phyloP scores from a whole-genome alignment of 2,113 vertebrate species.

The Nicator chloris region DNA sequence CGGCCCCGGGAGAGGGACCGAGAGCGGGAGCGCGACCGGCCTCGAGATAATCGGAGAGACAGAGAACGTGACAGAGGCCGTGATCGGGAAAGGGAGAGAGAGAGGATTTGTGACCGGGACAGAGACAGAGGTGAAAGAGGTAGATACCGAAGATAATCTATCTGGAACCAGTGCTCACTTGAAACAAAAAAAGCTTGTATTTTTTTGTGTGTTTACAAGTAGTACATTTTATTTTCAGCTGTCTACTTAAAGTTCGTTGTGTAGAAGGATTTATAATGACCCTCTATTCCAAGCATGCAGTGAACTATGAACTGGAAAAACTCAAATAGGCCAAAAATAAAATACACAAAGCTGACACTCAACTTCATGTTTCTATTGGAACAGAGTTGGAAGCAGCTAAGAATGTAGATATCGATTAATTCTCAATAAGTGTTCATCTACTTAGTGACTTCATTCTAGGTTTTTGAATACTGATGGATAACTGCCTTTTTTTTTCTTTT shows the following conservation, averaged over 20 bases:
- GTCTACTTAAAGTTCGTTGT: conserved; percentile 78
- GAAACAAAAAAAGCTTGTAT: conserved; percentile 73
- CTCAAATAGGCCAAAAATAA: conserved; percentile 68
- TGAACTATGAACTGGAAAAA: conserved; percentile 79
- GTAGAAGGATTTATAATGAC: conserved; percentile 78
- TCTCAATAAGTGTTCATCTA: conserved; percentile 70
- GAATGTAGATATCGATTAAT: conserved; percentile 72
- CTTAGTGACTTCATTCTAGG: conserved; percentile 66
- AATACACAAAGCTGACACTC: conserved; percentile 56
- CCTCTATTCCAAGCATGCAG: conserved; percentile 80
- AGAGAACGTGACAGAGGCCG: conserved; percentile 86
- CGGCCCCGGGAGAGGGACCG: conserved; percentile 89
- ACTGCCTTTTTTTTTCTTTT: conserved; percentile 68
- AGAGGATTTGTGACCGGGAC: conserved; percentile 81
- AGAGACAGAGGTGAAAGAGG: conserved; percentile 89
- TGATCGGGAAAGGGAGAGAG: conserved; percentile 84
- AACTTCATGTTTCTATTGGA: conserved; percentile 60
- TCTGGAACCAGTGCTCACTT: conserved; percentile 59
- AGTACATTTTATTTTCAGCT: conserved; percentile 80
- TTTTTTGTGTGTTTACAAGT: conserved; percentile 82
- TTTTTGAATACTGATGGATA: conserved; percentile 67
- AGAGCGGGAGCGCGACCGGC: conserved; percentile 88
- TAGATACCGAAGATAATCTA: conserved; percentile 88
- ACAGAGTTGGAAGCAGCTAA: conserved; percentile 62
- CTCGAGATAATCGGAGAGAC: conserved; percentile 82